These are phyloP conservation scores for Torymus aiolomorphi DNA, from an alignment of 2,888 invertebrate species.

Conservation along the genomic window DNA sequence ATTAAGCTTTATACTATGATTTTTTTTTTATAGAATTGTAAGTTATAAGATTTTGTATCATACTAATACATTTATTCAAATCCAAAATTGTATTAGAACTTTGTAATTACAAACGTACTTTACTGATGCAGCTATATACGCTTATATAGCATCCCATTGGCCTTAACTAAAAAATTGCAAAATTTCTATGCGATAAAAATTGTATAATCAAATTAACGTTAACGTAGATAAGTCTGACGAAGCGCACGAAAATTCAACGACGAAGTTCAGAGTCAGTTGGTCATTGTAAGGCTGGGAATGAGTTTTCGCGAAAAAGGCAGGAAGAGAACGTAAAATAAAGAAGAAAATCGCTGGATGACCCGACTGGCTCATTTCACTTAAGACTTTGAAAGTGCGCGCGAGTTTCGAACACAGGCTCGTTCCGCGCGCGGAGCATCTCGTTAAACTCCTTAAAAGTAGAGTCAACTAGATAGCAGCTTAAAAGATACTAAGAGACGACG, in stretches of 20 bases:
- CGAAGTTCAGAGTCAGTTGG: slow-evolving; percentile 28
- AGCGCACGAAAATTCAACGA: slow-evolving; percentile 17
- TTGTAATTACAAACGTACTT: background rate
- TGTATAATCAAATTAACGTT: background rate
- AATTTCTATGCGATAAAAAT: no score
- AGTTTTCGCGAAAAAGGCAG: background rate
- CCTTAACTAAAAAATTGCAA: no score
- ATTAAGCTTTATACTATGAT: no score
- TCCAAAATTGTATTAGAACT: background rate
- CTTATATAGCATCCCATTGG: no score
- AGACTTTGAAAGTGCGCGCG: slow-evolving; percentile 27
- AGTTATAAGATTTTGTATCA: no score
- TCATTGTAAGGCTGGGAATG: slow-evolving; percentile 19
- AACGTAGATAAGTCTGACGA: background rate
- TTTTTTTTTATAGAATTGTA: no score
- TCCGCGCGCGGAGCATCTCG: slow-evolving; percentile 15
- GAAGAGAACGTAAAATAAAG: background rate
- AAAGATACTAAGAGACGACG: background rate
- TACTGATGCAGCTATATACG: background rate
- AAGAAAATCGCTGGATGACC: slow-evolving; percentile 45
- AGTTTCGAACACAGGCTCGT: slow-evolving; percentile 23
- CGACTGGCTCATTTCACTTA: slow-evolving; percentile 51
- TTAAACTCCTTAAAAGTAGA: slow-evolving; percentile 4
- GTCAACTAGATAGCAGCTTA: background rate
- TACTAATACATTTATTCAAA: no score